These are phyloP conservation scores for Villa cingulata DNA, from an alignment of 2,888 invertebrate species.

Conservation along the genomic window DNA sequence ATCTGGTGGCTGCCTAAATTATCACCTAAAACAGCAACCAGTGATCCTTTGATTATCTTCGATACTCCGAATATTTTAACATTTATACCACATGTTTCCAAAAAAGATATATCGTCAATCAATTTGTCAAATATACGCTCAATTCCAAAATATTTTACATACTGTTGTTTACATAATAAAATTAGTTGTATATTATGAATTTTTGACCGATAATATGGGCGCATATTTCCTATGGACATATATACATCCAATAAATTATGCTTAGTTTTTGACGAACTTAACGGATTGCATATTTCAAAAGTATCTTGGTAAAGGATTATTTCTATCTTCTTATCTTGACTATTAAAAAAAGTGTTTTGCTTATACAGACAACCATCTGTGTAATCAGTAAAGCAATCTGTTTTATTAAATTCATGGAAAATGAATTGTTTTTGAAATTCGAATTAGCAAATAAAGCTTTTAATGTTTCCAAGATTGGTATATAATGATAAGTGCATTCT, in stretches of 20 bases:
- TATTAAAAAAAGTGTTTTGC: neutral
- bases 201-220: neutral
- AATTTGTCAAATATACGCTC: neutral
- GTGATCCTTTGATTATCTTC: neutral
- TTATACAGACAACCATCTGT: neutral
- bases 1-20: conserved; percentile 2
- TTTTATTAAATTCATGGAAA: neutral
- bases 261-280: neutral
- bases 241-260: neutral
- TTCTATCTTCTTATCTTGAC: neutral
- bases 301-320: neutral
- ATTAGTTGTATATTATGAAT: conserved; percentile 1
- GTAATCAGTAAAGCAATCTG: neutral
- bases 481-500: neutral
- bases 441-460: neutral
- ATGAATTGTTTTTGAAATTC: neutral
- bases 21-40: neutral
- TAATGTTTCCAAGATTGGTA: conserved; percentile 1
- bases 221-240: conserved; percentile 1
- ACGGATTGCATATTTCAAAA: conserved; percentile 2
- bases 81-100: neutral
- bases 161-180: neutral
- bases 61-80: neutral
- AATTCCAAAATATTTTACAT: neutral
- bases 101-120: neutral